Evolutionary conservation across 2,113 vertebrate species (phyloP).

Genomic region (Maccullochella peelii): DNA sequence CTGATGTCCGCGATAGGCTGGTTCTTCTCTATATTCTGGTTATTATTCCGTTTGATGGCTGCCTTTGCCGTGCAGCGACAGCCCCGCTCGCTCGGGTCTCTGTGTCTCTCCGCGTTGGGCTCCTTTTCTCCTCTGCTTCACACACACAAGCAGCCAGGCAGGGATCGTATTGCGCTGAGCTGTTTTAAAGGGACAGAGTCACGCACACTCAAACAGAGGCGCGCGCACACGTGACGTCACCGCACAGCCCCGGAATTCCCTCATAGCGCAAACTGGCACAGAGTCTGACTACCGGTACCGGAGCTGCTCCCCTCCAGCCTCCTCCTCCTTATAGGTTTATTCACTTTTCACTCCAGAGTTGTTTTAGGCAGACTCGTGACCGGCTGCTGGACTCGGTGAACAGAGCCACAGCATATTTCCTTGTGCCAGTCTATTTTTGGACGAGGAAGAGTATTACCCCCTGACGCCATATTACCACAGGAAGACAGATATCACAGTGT

Average conservation of each 20-base stretch:
- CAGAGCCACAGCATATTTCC: slow-evolving; percentile 54
- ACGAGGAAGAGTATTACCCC: slow-evolving; percentile 38
- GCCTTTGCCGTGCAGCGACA: slow-evolving; percentile 3
- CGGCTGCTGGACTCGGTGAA: slow-evolving; percentile 16
- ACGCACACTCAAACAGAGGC: slow-evolving; percentile 43
- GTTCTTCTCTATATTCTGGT: neutral
- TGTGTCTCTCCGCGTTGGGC: slow-evolving; percentile 36
- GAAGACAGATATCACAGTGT: slow-evolving; percentile 23
- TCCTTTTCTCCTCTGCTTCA: slow-evolving; percentile 36
- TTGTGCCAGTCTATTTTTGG: slow-evolving; percentile 59
- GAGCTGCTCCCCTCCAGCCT: slow-evolving; percentile 20
- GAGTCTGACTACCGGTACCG: slow-evolving; percentile 47
- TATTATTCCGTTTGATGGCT: slow-evolving; percentile 23
- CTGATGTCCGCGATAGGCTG: neutral
- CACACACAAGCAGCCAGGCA: slow-evolving; percentile 32
- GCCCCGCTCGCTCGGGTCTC: slow-evolving; percentile 20
- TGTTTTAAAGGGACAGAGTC: slow-evolving; percentile 83
- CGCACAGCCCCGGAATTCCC: slow-evolving; percentile 83
- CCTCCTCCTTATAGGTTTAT: neutral
- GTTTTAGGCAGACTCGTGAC: slow-evolving; percentile 64
- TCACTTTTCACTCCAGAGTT: neutral
- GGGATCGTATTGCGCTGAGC: slow-evolving; percentile 75
- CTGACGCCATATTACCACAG: slow-evolving; percentile 38
- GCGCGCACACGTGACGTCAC: slow-evolving; percentile 80
- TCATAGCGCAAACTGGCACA: slow-evolving; percentile 76